A percentile compares a stretch with the other conserved stretches of the same genome.
Evolutionary conservation across 2,888 invertebrate species (phyloP).

Genomic region (Agonopterix alstromeriana): DNA sequence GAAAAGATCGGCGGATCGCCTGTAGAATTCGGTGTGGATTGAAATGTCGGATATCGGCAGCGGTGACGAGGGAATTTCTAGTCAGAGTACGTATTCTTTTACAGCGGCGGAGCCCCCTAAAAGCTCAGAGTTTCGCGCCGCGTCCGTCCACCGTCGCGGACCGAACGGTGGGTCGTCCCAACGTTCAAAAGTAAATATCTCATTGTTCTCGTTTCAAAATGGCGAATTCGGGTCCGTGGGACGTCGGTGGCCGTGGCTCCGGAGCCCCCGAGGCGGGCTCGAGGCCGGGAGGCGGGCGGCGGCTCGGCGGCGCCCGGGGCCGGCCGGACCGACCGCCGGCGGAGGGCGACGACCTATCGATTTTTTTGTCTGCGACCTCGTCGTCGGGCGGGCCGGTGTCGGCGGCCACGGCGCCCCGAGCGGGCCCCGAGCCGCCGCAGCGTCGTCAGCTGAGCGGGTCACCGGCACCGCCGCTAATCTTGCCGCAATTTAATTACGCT

Average conservation of each 20-base stretch:
- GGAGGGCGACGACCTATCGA: constrained; percentile 75
- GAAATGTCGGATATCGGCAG: constrained; percentile 88
- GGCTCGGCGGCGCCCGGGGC: constrained; percentile 40
- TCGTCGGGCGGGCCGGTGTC: constrained; percentile 49
- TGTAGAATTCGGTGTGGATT: constrained; percentile 75
- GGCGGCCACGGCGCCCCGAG: constrained; percentile 29
- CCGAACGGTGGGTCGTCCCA: constrained; percentile 41
- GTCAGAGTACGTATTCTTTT: constrained; percentile 83
- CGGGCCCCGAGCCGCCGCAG: constrained; percentile 20
- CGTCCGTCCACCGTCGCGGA: constrained; percentile 37
- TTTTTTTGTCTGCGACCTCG: constrained; percentile 74
- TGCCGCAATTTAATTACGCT: constrained; percentile 9
- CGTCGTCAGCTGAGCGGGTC: constrained; percentile 4
- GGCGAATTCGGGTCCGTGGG: constrained; percentile 57
- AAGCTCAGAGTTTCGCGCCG: constrained; percentile 34
- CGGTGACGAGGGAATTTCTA: constrained; percentile 87
- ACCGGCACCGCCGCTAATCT: not conserved
- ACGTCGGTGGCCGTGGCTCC: constrained; percentile 13
- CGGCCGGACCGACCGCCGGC: constrained; percentile 53
- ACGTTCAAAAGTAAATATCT: constrained; percentile 71
- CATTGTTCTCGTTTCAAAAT: constrained; percentile 76
- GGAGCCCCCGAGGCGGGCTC: not conserved
- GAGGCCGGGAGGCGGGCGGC: constrained; percentile 9
- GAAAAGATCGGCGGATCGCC: constrained; percentile 70
- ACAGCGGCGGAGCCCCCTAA: constrained; percentile 34